phyloP scores from a whole-genome alignment of 2,113 vertebrate genomes.

The Pituophis catenifer region DNA sequence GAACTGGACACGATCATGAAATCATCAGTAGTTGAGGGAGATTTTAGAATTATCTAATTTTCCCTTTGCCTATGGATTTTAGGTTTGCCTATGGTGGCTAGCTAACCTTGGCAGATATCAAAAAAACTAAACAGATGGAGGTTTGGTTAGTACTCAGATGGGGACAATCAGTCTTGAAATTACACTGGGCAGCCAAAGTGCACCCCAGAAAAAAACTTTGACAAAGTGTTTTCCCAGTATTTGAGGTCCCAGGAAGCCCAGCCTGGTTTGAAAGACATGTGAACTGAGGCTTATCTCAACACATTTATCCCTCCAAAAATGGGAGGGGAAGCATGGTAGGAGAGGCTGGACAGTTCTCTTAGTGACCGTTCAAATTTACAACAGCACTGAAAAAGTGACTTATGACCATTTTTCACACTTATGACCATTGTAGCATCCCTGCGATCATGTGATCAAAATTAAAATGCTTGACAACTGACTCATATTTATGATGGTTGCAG shows the following conservation, averaged over 20 bases:
- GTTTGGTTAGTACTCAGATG: not conserved
- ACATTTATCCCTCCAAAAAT: not conserved
- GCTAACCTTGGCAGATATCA: not conserved
- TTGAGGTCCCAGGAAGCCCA: not conserved
- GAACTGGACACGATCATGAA: not conserved
- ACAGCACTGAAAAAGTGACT: no score
- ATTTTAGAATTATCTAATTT: not conserved
- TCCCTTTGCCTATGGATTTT: not conserved
- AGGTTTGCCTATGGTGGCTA: not conserved
- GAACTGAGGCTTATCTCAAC: not conserved
- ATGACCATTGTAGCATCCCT: no score
- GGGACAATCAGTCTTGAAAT: not conserved
- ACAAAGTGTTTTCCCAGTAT: not conserved
- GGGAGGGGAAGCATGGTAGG: not conserved
- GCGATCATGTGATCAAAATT: no score
- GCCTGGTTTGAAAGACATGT: not conserved
- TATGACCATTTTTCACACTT: no score
- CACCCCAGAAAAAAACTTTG: not conserved
- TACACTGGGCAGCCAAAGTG: not conserved
- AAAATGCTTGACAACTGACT: no score
- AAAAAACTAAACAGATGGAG: not conserved
- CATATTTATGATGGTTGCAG: no score
- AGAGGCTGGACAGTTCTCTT: not conserved
- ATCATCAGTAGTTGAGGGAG: not conserved
- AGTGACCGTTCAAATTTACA: no score